Percentiles rank a stretch among this genome's conserved stretches.
Evolutionary conservation across 2,888 invertebrate species (phyloP).

Genomic region (Luperina nickerlii): DNA sequence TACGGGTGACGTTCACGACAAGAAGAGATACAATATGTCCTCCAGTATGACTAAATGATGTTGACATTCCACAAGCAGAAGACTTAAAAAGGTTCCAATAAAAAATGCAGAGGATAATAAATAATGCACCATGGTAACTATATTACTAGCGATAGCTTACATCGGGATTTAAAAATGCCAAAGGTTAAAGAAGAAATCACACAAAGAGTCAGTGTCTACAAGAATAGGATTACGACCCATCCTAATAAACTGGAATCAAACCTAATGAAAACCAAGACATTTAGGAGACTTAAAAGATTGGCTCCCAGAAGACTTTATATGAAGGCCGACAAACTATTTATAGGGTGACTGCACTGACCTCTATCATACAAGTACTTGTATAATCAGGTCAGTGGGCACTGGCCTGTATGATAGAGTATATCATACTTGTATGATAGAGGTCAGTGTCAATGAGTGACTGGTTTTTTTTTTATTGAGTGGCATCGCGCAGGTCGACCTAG

Average conservation of each 20-base stretch:
- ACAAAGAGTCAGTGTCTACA: background rate
- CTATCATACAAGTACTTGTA: no score
- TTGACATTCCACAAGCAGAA: background rate
- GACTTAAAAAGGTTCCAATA: background rate
- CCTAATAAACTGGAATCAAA: no score
- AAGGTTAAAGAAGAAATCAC: background rate
- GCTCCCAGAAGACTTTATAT: background rate
- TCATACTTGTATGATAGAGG: no score
- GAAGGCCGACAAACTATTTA: no score
- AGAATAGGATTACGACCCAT: background rate
- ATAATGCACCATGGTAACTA: no score
- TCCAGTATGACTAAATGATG: background rate
- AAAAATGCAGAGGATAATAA: no score
- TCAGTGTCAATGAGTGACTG: no score
- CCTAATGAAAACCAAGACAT: background rate
- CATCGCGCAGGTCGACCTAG: background rate
- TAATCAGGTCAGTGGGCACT: no score
- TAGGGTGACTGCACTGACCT: no score
- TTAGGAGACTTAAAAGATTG: background rate
- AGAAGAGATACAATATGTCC: background rate
- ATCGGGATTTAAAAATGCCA: no score
- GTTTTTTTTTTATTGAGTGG: background rate
- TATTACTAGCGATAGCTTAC: no score
- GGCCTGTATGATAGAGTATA: no score
- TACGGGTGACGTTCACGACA: background rate